Evolutionary conservation across 2,888 invertebrate genomes (phyloP).

Genomic region (Sericinus montela): DNA sequence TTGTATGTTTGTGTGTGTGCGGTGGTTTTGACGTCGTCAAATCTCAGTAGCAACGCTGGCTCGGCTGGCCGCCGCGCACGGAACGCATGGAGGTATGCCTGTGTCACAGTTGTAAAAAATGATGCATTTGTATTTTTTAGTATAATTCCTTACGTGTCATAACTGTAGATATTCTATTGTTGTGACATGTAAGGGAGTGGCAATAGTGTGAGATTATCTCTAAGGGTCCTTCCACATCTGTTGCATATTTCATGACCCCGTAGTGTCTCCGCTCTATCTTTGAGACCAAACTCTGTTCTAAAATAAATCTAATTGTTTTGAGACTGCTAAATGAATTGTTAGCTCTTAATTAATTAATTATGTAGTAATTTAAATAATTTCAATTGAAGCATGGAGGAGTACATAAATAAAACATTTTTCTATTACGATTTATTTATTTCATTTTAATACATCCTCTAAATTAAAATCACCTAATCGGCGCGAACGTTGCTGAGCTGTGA

Average conservation of each 20-base stretch:
- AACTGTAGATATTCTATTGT: no score
- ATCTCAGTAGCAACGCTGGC: slow-evolving; percentile 29
- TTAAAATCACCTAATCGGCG: slow-evolving; percentile 35
- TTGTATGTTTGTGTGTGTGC: no score
- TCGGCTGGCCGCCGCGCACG: slow-evolving; percentile 46
- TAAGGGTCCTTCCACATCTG: slow-evolving; percentile 20
- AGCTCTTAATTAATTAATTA: slow-evolving; percentile 59
- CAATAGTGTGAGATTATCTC: slow-evolving; percentile 33
- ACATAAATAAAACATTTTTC: slow-evolving; percentile 69
- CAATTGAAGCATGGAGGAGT: slow-evolving; percentile 67
- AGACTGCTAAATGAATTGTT: slow-evolving; percentile 72
- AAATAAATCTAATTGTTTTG: slow-evolving; percentile 66
- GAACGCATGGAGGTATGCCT: slow-evolving; percentile 29
- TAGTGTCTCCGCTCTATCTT: slow-evolving; percentile 25
- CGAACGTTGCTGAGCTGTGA: slow-evolving; percentile 45
- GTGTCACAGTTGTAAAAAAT: slow-evolving; percentile 50
- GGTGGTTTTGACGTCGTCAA: slow-evolving; percentile 31
- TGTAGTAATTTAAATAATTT: slow-evolving; percentile 65
- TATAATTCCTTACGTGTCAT: slow-evolving; percentile 22
- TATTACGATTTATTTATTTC: slow-evolving; percentile 47
- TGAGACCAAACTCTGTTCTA: slow-evolving; percentile 65
- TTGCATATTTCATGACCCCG: slow-evolving; percentile 13
- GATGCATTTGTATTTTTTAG: slow-evolving; percentile 70
- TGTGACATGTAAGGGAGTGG: slow-evolving; percentile 12
- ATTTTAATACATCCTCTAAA: slow-evolving; percentile 16